Evolutionary conservation across 2,888 invertebrate genomes (phyloP).

Genomic region (Panzeria rudis): DNA sequence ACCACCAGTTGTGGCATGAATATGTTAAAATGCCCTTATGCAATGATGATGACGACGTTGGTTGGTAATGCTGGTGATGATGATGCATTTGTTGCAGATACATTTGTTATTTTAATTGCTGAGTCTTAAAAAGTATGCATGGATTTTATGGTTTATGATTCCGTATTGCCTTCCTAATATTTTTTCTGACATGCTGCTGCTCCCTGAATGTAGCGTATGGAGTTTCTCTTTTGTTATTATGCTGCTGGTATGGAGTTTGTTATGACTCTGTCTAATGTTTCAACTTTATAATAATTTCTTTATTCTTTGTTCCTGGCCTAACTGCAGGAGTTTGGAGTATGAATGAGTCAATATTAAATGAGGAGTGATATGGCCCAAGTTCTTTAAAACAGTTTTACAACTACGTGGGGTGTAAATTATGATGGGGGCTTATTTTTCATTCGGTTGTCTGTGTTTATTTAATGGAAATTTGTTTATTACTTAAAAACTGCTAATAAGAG

Average conservation of each 20-base stretch:
- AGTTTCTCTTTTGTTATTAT: conserved; percentile 21
- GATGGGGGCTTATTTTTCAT: conserved; percentile 53
- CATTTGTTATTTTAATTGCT: conserved; percentile 70
- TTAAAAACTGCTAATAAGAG: background rate
- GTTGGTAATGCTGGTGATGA: conserved; percentile 37
- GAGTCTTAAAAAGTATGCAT: conserved; percentile 60
- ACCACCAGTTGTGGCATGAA: conserved; percentile 45
- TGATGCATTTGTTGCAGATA: conserved; percentile 68
- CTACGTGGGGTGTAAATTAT: conserved; percentile 65
- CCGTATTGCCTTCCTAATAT: conserved; percentile 27
- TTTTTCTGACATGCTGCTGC: conserved; percentile 27
- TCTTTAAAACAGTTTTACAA: conserved; percentile 12
- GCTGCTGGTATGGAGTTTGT: conserved; percentile 51
- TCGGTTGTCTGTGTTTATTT: conserved; percentile 2
- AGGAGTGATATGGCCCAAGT: conserved; percentile 9
- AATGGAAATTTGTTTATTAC: conserved; percentile 44
- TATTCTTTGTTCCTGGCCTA: conserved; percentile 22
- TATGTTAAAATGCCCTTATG: conserved; percentile 48
- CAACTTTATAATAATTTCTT: conserved; percentile 51
- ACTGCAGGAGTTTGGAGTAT: conserved; percentile 29
- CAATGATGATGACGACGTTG: conserved; percentile 16
- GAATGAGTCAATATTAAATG: conserved; percentile 29
- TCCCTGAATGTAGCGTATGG: conserved; percentile 20
- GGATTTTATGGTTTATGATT: conserved; percentile 65
- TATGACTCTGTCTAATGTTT: conserved; percentile 61